These are phyloP conservation scores for Melikaiella ostensackeni DNA, from an alignment of 2,888 invertebrate species.

Conservation along the genomic window DNA sequence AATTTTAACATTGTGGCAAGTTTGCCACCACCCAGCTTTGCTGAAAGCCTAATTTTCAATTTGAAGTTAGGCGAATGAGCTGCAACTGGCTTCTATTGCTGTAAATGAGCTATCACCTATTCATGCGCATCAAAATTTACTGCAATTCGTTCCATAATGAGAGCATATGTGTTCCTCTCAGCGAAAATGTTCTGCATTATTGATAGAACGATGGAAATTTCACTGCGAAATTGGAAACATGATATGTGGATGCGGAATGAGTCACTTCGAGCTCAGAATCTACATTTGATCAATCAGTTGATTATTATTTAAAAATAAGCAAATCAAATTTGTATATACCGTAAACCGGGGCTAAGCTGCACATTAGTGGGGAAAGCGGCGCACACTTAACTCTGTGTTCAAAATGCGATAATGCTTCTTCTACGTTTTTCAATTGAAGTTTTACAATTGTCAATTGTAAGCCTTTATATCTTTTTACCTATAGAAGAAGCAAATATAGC, in stretches of 20 bases:
- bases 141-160: constrained; percentile 7
- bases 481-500: no score
- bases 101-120: constrained; percentile 29
- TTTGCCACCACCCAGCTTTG: constrained; percentile 14
- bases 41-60: constrained; percentile 17
- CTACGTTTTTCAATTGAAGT: no score
- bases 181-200: constrained; percentile 22
- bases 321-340: no score
- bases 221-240: constrained; percentile 1
- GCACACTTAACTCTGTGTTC: no score
- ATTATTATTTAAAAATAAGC: no score
- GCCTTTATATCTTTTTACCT: no score
- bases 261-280: neutral
- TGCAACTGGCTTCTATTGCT: neutral
- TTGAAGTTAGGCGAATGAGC: constrained; percentile 14
- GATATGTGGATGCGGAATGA: neutral
- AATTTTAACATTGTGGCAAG: constrained; percentile 2
- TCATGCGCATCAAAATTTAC: constrained; percentile 26
- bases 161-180: constrained; percentile 4
- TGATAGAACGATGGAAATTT: neutral
- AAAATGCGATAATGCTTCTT: no score
- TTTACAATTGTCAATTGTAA: no score
- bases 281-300: neutral
- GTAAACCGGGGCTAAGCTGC: no score
- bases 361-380: no score